These are phyloP conservation scores for Deilephila elpenor DNA, from an alignment of 2,888 invertebrate genomes.

Conservation along the genomic window DNA sequence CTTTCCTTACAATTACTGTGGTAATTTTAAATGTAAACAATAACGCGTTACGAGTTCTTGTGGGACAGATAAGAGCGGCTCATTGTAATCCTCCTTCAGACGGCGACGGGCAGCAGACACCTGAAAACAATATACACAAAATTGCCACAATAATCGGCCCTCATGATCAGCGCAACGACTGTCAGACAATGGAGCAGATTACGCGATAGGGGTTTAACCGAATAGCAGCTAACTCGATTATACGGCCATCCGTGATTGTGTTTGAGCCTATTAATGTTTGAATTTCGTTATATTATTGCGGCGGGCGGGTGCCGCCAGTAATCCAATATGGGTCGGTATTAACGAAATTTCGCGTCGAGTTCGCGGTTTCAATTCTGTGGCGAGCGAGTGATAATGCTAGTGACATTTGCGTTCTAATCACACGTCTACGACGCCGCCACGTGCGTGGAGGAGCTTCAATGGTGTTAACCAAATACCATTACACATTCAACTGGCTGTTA, in stretches of 20 bases:
- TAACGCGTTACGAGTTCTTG: slow-evolving; percentile 59
- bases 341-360: slow-evolving; percentile 68
- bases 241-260: slow-evolving; percentile 83
- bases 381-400: slow-evolving; percentile 53
- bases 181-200: slow-evolving; percentile 82
- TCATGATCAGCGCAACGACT: slow-evolving; percentile 77
- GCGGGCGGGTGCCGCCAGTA: slow-evolving; percentile 68
- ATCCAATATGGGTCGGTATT: slow-evolving; percentile 78
- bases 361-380: slow-evolving; percentile 54
- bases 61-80: slow-evolving; percentile 57
- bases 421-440: slow-evolving; percentile 40
- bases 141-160: slow-evolving; percentile 83
- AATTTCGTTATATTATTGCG: slow-evolving; percentile 83
- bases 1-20: not conserved
- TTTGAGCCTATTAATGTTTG: slow-evolving; percentile 83
- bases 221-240: slow-evolving; percentile 84
- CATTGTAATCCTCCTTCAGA: slow-evolving; percentile 67
- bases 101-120: slow-evolving; percentile 66
- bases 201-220: slow-evolving; percentile 82
- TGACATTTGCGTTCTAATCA: slow-evolving; percentile 56
- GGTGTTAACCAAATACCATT: slow-evolving; percentile 1
- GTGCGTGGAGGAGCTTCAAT: not conserved
- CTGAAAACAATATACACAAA: slow-evolving; percentile 82
- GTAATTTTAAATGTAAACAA: slow-evolving; percentile 10
- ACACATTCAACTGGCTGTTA: not conserved